These are phyloP conservation scores for Salvelinus alpinus DNA, from an alignment of 2,113 vertebrate genomes.

Conservation along the genomic window DNA sequence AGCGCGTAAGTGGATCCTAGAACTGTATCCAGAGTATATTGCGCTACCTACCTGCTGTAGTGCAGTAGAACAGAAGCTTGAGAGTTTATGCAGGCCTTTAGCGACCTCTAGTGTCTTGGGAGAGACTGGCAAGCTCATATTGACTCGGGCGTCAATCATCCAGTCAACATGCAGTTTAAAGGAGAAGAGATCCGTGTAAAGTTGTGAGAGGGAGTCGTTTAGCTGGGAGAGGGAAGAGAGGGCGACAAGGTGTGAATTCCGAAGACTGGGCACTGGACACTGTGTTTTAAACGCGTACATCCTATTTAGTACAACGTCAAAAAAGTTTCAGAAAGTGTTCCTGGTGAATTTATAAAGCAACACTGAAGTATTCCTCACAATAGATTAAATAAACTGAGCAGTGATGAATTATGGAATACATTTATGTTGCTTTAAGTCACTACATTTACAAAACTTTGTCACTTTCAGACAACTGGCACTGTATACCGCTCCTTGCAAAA, in stretches of 20 bases:
- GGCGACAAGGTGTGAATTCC: neutral
- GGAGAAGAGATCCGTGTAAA: constrained; percentile 30
- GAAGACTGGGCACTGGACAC: neutral
- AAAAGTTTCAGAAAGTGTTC: too few relatives aligned
- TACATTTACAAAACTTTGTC: too few relatives aligned
- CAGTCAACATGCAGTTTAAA: constrained; percentile 60
- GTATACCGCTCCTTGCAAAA: too few relatives aligned
- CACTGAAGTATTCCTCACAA: too few relatives aligned
- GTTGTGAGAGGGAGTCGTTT: constrained; percentile 49
- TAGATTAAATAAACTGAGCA: too few relatives aligned
- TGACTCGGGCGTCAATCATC: constrained; percentile 46
- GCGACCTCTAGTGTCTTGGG: constrained; percentile 21
- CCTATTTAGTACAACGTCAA: too few relatives aligned
- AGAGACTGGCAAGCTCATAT: constrained; percentile 23
- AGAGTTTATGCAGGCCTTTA: constrained; percentile 8
- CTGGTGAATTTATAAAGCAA: too few relatives aligned
- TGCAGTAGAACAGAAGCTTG: neutral
- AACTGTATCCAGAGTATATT: neutral
- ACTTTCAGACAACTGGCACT: too few relatives aligned
- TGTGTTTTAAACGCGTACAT: neutral
- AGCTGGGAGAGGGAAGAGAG: constrained; percentile 37
- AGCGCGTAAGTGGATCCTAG: too few relatives aligned
- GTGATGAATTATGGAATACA: too few relatives aligned
- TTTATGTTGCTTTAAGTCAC: too few relatives aligned
- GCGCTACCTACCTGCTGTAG: constrained; percentile 53